Evolutionary conservation across 2,113 vertebrate genomes (phyloP), one percentile per base, ranked within the genome.

Genomic region (Oncorhynchus clarkii): DNA sequence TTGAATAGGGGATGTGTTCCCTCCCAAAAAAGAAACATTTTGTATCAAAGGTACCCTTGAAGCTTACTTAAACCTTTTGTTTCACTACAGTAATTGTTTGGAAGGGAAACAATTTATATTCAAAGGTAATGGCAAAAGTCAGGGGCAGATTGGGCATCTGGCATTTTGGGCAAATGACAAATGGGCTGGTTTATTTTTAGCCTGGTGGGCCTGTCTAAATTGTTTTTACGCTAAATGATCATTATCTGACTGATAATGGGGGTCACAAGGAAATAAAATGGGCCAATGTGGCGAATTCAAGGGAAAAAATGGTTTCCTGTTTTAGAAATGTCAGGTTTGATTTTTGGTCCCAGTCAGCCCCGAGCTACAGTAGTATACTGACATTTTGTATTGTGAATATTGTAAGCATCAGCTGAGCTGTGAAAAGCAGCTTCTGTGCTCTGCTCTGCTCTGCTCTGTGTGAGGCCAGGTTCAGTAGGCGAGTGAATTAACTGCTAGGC

Each of bases 401-500:
- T 67, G 69, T 60, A 24, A 5, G 3, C 77, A 82, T 85, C 81
- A 59, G 72, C 71, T 79, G 22, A 1, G 27, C 24, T 24, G 72
- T 48, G 48, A 13, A 64, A 49, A 73, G 57, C 71, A 26, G 49
- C 77, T 82, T 72, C 27, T 45, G 59, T 76, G 72, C n/a, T n/a
- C 59, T 62, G 72, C 59, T n/a, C 59, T 62, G 72, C 59, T n/a
- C 59, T 62, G 60, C 76, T 80, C 51, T 20, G 45, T 74, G 80
- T 73, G 54, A 74, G 8, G 29, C 22, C 24, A 74, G 39, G 62
- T 59, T 59, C 49, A 81, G 71, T 85, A 71, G 74, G 78, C 72
- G 67, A 78, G 73, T 72, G 79, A 75, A 82, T 88, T 67, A 84
- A 78, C 89, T 91, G 5, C 70, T 78, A 85, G 87, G 80, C 85